Percentiles rank a stretch among this genome's conserved stretches.
Evolutionary conservation across 2,797 vertebrate species (phyloP).

Genomic region (Naso thynnoides): DNA sequence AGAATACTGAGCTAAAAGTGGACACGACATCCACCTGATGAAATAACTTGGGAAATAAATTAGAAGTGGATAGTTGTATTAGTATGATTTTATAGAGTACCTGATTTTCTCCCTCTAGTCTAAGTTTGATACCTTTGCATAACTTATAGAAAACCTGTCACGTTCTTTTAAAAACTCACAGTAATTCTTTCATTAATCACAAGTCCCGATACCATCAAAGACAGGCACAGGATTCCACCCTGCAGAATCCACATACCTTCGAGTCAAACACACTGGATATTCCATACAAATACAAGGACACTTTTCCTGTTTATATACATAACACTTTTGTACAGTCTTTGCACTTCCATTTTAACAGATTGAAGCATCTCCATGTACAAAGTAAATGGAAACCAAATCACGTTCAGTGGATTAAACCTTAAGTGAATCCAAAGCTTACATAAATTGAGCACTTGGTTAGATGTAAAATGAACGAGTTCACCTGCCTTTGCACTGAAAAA

Average conservation of each 20-base stretch:
- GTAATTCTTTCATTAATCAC: conserved; percentile 84
- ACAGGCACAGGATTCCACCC: conserved; percentile 85
- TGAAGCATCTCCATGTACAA: conserved; percentile 66
- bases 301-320: conserved; percentile 85
- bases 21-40: conserved; percentile 63
- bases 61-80: conserved; percentile 82
- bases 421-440: conserved; percentile 66
- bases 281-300: conserved; percentile 85
- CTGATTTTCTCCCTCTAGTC: conserved; percentile 82
- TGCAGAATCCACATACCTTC: conserved; percentile 86
- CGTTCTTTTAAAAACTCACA: conserved; percentile 85
- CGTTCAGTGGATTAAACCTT: conserved; percentile 76
- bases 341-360: conserved; percentile 74
- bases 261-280: conserved; percentile 82
- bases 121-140: conserved; percentile 83
- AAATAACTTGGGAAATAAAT: conserved; percentile 83
- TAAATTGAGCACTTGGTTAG: conserved; percentile 64
- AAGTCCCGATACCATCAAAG: conserved; percentile 80
- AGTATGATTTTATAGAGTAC: conserved; percentile 84
- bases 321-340: conserved; percentile 86
- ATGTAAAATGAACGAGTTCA: conserved; percentile 54
- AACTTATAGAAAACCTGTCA: conserved; percentile 82
- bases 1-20: conserved; percentile 72
- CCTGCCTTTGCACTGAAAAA: conserved; percentile 52
- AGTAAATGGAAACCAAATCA: conserved; percentile 66